These are phyloP conservation scores for Phocoena phocoena DNA, from an alignment of 2,113 vertebrate species.

Conservation along the genomic window DNA sequence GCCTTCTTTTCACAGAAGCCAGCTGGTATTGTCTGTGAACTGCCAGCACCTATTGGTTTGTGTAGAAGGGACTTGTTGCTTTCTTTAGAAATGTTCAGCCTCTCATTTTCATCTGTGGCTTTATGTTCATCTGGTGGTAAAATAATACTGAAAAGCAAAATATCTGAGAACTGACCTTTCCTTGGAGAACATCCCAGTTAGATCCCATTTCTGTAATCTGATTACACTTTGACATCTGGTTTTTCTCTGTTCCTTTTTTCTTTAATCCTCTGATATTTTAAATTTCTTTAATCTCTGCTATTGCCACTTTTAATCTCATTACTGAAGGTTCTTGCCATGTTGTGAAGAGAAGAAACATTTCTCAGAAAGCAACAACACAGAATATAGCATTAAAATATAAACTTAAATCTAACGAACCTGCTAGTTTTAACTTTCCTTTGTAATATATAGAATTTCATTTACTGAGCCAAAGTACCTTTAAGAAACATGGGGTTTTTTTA, in stretches of 20 bases:
- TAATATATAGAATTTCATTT: neutral
- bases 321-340: neutral
- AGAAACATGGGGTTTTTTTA: neutral
- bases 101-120: slow-evolving; percentile 33
- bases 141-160: slow-evolving; percentile 32
- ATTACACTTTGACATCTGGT: slow-evolving; percentile 42
- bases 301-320: slow-evolving; percentile 36
- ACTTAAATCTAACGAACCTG: neutral
- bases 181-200: slow-evolving; percentile 42
- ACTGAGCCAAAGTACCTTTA: neutral
- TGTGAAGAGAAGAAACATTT: slow-evolving; percentile 36
- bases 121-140: slow-evolving; percentile 31
- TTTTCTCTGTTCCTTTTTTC: slow-evolving; percentile 13
- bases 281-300: slow-evolving; percentile 19
- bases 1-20: slow-evolving; percentile 29
- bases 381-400: neutral
- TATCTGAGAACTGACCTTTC: slow-evolving; percentile 40
- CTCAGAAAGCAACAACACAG: slow-evolving; percentile 21
- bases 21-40: slow-evolving; percentile 60
- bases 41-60: slow-evolving; percentile 27
- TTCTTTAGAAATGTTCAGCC: slow-evolving; percentile 59
- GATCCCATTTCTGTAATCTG: neutral
- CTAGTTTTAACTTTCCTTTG: slow-evolving; percentile 32
- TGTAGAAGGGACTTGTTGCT: slow-evolving; percentile 46
- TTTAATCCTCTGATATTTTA: slow-evolving; percentile 47